phyloP scores from a whole-genome alignment of 2,113 vertebrate genomes.

The Pithys albifrons region DNA sequence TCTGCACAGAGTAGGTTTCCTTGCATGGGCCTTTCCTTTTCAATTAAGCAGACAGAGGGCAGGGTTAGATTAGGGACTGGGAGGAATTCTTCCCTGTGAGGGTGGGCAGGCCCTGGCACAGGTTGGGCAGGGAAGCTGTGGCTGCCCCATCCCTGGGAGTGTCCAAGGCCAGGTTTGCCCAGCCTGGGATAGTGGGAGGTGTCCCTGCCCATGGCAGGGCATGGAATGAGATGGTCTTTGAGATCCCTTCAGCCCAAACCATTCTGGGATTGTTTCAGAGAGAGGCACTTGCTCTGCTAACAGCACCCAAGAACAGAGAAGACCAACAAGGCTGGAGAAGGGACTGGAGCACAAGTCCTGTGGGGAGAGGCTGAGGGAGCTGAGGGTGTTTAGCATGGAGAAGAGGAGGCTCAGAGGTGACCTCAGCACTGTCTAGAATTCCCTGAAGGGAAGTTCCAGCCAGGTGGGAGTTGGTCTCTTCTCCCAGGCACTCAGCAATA shows the following conservation, averaged over 20 bases:
- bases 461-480: no score
- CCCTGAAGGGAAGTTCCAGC: no score
- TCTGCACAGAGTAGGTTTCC: not conserved
- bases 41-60: not conserved
- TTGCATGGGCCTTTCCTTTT: not conserved
- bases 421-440: no score
- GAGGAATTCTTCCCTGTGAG: not conserved
- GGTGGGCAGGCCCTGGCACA: not conserved
- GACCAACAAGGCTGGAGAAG: no score
- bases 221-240: not conserved
- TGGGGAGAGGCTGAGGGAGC: no score
- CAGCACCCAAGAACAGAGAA: accelerated
- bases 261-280: not conserved
- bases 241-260: not conserved
- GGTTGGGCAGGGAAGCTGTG: not conserved
- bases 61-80: not conserved
- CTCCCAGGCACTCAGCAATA: no score
- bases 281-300: not conserved
- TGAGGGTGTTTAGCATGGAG: no score
- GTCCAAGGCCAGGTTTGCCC: not conserved
- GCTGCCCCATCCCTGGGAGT: not conserved
- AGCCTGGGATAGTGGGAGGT: not conserved
- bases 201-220: not conserved
- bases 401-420: no score
- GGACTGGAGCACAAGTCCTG: no score